These are phyloP conservation scores for Drosophila ercepeae DNA, from an alignment of 1,140 invertebrate species.

Conservation along the genomic window DNA sequence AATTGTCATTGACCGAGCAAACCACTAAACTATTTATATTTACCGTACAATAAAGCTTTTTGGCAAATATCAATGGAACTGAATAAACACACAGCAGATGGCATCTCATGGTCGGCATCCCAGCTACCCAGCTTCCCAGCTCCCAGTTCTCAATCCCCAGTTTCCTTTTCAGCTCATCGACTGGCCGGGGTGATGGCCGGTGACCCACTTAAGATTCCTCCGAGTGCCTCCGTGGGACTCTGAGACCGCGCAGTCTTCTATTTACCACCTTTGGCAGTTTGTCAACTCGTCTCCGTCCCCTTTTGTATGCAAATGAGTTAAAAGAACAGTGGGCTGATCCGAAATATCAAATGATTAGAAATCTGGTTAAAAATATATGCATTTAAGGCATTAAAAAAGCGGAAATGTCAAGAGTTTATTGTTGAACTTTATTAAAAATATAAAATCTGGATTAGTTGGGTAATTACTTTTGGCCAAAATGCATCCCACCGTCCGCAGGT, in stretches of 20 bases:
- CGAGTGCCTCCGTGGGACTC: too few relatives aligned
- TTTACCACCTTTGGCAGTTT: conserved; percentile 24
- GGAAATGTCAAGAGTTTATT: too few relatives aligned
- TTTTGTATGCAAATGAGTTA: conserved; percentile 49
- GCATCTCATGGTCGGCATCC: background rate
- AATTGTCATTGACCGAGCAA: conserved; percentile 35
- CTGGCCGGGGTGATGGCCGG: background rate
- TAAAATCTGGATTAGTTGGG: background rate
- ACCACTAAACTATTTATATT: conserved; percentile 49
- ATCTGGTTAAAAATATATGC: background rate
- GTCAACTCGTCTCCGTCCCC: conserved; percentile 26
- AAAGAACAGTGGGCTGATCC: conserved; percentile 14
- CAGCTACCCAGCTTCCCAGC: background rate
- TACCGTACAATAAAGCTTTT: conserved; percentile 52
- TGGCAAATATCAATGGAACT: conserved; percentile 43
- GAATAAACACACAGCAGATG: conserved; percentile 8
- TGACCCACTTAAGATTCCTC: conserved; percentile 29
- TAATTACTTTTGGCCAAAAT: background rate
- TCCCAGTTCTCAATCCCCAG: background rate
- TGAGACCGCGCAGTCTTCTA: too few relatives aligned
- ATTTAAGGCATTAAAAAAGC: background rate
- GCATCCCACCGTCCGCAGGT: conserved; percentile 32
- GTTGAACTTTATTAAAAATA: background rate
- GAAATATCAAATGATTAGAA: background rate
- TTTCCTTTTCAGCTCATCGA: background rate